Evolutionary conservation across 2,113 vertebrate genomes (phyloP).

Genomic region (Capreolus pygargus): DNA sequence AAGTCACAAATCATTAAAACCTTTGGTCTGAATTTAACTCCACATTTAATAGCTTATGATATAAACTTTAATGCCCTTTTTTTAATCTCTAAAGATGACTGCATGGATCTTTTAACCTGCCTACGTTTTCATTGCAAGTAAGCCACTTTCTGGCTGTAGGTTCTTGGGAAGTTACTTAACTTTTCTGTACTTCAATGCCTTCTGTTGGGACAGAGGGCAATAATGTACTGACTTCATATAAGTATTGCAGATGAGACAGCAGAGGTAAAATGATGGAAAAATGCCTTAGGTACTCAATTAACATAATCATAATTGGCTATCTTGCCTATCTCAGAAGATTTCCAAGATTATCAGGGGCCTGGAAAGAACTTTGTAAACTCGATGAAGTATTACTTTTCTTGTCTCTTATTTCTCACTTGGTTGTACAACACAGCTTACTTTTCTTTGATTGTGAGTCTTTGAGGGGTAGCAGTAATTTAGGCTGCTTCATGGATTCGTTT

Average conservation of each 20-base stretch:
- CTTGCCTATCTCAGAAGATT: not conserved
- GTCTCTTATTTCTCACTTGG: not conserved
- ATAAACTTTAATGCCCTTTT: not conserved
- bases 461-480: not conserved
- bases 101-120: not conserved
- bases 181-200: not conserved
- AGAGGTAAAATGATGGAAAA: not conserved
- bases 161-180: not conserved
- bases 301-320: not conserved
- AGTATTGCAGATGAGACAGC: not conserved
- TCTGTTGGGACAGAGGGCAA: not conserved
- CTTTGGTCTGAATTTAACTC: not conserved
- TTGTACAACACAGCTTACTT: not conserved
- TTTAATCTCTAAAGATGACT: not conserved
- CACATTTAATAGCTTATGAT: not conserved
- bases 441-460: not conserved
- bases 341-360: not conserved
- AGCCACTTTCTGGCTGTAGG: not conserved
- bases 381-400: not conserved
- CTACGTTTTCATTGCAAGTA: not conserved
- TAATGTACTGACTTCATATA: not conserved
- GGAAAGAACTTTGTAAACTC: not conserved
- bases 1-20: not conserved
- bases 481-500: not conserved
- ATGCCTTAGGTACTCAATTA: not conserved